phyloP scores from a whole-genome alignment of 2,113 vertebrate genomes.

The Oreochromis aureus region DNA sequence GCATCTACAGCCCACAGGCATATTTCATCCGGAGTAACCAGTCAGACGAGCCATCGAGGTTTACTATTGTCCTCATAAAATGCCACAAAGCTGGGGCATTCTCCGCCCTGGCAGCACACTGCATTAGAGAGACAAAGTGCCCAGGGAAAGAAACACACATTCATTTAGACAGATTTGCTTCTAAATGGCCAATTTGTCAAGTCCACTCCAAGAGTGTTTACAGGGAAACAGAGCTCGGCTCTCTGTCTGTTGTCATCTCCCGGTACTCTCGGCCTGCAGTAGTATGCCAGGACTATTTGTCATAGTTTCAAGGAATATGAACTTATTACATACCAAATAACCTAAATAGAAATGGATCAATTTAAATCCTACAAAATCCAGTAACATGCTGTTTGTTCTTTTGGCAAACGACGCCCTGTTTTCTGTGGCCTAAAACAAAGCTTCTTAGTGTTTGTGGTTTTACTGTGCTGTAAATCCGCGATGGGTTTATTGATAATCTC shows the following conservation, averaged over 20 bases:
- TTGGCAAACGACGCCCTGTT: neutral
- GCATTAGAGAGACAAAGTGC: conserved; percentile 18
- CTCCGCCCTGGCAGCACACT: neutral
- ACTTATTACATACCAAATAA: neutral
- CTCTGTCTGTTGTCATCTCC: neutral
- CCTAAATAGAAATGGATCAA: neutral
- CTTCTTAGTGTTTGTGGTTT: neutral
- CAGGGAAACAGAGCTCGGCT: neutral
- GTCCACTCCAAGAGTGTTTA: neutral
- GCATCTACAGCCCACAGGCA: neutral
- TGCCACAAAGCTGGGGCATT: neutral
- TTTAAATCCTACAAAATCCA: conserved; percentile 6
- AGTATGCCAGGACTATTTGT: neutral
- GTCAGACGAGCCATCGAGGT: conserved; percentile 16
- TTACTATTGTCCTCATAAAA: conserved; percentile 45
- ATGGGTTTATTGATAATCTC: neutral
- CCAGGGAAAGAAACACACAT: neutral
- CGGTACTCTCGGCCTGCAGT: neutral
- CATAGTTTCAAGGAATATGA: neutral
- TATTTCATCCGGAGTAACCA: conserved; percentile 44
- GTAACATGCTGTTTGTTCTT: neutral
- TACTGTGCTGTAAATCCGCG: neutral
- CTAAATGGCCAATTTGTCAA: conserved; percentile 2
- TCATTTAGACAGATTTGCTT: conserved; percentile 8
- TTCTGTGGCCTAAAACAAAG: conserved; percentile 1